Evolutionary conservation across 2,888 invertebrate species (phyloP).

Genomic region (Hemistola chrysoprasaria): DNA sequence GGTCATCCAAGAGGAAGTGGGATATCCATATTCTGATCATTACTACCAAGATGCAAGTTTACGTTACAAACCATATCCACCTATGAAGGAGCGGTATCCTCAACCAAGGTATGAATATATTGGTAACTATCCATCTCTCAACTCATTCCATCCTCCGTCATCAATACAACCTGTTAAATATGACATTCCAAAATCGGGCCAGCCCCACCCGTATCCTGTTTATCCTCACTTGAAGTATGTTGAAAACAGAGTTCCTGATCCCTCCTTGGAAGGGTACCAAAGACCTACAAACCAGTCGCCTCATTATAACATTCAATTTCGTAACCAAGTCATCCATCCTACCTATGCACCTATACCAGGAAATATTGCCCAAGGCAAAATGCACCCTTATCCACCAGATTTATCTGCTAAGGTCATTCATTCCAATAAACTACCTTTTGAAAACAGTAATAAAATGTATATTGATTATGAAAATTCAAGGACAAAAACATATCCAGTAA

Average conservation of each 20-base stretch:
- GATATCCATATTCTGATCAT: constrained; percentile 57
- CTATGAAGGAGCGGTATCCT: constrained; percentile 63
- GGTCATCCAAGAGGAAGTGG: constrained; percentile 55
- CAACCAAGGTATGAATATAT: constrained; percentile 75
- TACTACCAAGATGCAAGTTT: constrained; percentile 64
- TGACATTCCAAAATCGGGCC: constrained; percentile 61
- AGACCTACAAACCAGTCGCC: constrained; percentile 52
- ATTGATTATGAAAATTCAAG: constrained; percentile 59
- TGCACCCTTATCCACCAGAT: constrained; percentile 58
- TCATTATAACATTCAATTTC: constrained; percentile 54
- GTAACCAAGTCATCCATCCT: constrained; percentile 61
- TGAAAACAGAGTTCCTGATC: constrained; percentile 60
- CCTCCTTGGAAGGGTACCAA: constrained; percentile 62
- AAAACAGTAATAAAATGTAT: constrained; percentile 57
- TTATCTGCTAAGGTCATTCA: constrained; percentile 45
- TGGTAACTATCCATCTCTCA: constrained; percentile 53
- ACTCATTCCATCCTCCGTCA: constrained; percentile 61
- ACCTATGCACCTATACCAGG: constrained; percentile 57
- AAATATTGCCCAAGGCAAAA: constrained; percentile 57
- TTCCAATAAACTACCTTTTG: constrained; percentile 62
- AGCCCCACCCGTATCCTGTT: constrained; percentile 56
- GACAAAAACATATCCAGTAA: constrained; percentile 50
- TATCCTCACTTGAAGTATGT: constrained; percentile 67
- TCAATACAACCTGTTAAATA: constrained; percentile 60
- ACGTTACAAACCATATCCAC: constrained; percentile 70